Conservation (phyloP, 2,797 vertebrate species). For the Acanthurus tractus region DNA sequence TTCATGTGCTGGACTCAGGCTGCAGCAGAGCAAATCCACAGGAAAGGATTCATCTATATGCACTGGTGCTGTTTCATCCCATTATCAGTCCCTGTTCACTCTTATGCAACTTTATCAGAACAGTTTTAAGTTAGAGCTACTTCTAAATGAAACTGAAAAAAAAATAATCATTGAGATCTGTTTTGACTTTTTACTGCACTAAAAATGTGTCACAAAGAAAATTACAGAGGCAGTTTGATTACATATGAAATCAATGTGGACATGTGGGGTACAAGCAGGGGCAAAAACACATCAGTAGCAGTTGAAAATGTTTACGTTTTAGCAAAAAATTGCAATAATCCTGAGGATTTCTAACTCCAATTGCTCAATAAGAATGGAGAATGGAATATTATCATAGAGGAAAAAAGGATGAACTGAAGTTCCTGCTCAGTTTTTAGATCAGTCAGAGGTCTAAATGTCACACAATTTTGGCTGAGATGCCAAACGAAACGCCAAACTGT, state of each 20-base stretch:
- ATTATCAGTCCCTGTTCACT: not conserved
- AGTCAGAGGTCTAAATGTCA: not conserved
- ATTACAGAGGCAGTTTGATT: not conserved
- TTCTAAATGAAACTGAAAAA: not conserved
- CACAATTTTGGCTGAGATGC: not conserved
- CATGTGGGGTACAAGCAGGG: not conserved
- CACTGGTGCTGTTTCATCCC: not conserved
- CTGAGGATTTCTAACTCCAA: not conserved
- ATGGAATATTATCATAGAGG: not conserved
- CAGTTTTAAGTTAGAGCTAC: not conserved
- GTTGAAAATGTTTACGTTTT: not conserved
- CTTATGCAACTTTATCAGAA: not conserved
- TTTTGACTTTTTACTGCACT: not conserved
- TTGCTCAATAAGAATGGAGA: not conserved
- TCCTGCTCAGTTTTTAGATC: not conserved
- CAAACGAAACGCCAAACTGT: not conserved
- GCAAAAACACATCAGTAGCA: not conserved
- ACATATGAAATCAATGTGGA: constrained; percentile 1
- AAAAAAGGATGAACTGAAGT: not conserved
- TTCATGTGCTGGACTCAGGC: not conserved
- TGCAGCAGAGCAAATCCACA: not conserved
- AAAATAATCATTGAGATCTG: not conserved
- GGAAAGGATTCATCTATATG: not conserved
- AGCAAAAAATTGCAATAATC: not conserved
- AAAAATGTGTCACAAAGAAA: not conserved